phyloP scores from a whole-genome alignment of 2,797 vertebrate species.

The Poliocrania exsul region DNA sequence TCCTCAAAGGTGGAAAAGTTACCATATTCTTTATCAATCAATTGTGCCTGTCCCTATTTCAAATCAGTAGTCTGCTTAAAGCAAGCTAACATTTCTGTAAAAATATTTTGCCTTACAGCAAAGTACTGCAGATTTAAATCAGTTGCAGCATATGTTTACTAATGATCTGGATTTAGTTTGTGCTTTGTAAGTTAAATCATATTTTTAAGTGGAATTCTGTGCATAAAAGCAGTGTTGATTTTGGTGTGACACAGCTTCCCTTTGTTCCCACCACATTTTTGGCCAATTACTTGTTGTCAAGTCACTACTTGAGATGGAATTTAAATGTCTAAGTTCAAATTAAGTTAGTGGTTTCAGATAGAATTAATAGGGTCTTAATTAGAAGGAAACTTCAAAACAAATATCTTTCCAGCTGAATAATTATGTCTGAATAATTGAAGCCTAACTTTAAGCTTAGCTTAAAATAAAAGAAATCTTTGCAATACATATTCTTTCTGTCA shows the following conservation, averaged over 20 bases:
- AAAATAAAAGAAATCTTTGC: background rate
- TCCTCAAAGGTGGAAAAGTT: background rate
- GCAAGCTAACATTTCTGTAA: background rate
- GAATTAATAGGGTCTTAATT: background rate
- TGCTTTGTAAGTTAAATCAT: background rate
- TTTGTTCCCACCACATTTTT: background rate
- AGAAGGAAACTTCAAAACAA: constrained; percentile 25
- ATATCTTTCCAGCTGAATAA: background rate
- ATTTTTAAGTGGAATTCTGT: background rate
- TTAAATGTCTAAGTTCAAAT: background rate
- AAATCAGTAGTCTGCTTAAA: constrained; percentile 1
- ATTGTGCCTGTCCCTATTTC: background rate
- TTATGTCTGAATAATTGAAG: background rate
- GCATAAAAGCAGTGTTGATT: background rate
- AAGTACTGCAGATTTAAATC: background rate
- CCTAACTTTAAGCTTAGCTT: background rate
- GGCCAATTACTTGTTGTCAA: background rate
- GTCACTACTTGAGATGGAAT: background rate
- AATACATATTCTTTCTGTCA: background rate
- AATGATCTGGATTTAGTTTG: background rate
- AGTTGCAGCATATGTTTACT: background rate
- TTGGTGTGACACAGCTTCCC: background rate
- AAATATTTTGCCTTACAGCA: background rate
- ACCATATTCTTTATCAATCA: background rate
- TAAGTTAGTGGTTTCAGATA: background rate